A percentile compares a stretch with the other conserved stretches of the same genome.
These are phyloP conservation scores for Microchrysa polita DNA, from an alignment of 2,888 invertebrate species.

Conservation along the genomic window DNA sequence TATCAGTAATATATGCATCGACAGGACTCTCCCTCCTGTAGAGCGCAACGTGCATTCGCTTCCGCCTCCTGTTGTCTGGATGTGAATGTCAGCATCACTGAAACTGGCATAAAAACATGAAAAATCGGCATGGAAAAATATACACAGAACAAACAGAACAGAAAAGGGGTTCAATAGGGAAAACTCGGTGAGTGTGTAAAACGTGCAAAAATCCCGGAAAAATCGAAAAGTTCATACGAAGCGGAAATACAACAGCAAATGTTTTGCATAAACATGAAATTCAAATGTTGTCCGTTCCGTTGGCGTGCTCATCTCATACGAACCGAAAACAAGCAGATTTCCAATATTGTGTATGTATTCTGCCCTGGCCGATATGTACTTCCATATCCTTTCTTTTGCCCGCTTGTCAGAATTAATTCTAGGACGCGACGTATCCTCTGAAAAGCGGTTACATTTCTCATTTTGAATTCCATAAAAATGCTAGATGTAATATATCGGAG, in stretches of 20 bases:
- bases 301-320: not conserved
- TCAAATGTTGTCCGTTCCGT: conserved; percentile 35
- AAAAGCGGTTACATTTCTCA: conserved; percentile 11
- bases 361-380: no score
- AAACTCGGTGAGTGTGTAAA: not conserved
- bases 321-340: conserved; percentile 9
- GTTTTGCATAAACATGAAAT: conserved; percentile 46
- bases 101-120: not conserved
- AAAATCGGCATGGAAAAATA: not conserved
- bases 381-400: no score
- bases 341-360: conserved; percentile 20
- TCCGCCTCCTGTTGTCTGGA: not conserved
- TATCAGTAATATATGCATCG: conserved; percentile 28
- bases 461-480: conserved; percentile 2
- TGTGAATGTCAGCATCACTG: not conserved
- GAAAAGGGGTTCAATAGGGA: no score
- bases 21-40: conserved; percentile 29
- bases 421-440: not conserved
- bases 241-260: conserved; percentile 53
- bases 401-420: not conserved
- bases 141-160: no score
- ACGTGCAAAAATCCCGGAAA: conserved; percentile 30
- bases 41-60: not conserved
- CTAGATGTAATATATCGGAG: no score
- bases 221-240: conserved; percentile 51